Percentiles rank a stretch among this genome's conserved stretches.
Evolutionary conservation across 2,113 vertebrate genomes (phyloP).

Genomic region (Eolophus roseicapilla): DNA sequence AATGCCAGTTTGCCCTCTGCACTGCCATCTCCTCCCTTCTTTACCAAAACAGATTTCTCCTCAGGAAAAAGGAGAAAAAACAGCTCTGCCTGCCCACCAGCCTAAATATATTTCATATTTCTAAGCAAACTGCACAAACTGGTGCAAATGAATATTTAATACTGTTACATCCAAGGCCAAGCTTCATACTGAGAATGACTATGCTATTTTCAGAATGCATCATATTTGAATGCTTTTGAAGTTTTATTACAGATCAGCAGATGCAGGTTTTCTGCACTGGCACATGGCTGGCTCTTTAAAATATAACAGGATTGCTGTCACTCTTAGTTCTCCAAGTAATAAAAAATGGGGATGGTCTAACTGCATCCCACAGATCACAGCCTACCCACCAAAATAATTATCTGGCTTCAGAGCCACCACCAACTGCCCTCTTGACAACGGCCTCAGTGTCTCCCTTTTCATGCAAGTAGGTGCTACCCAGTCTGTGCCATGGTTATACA

Average conservation of each 20-base stretch:
- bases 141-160: not conserved
- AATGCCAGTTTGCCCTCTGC: not conserved
- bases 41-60: not conserved
- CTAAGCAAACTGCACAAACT: not conserved
- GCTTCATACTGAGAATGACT: not conserved
- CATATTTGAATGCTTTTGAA: not conserved
- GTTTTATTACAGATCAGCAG: not conserved
- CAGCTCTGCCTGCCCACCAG: not conserved
- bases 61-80: not conserved
- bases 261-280: not conserved
- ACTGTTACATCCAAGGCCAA: not conserved
- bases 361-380: not conserved
- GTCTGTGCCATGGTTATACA: not conserved
- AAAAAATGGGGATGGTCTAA: not conserved
- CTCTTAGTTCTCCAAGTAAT: not conserved
- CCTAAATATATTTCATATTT: not conserved
- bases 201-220: not conserved
- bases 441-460: not conserved
- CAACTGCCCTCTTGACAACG: rapidly evolving
- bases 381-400: not conserved
- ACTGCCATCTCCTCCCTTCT: not conserved
- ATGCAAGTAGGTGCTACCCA: rapidly evolving
- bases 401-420: not conserved
- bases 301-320: not conserved
- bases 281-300: not conserved